Evolutionary conservation across 2,113 vertebrate genomes (phyloP).

Genomic region (Brachyistius frenatus): DNA sequence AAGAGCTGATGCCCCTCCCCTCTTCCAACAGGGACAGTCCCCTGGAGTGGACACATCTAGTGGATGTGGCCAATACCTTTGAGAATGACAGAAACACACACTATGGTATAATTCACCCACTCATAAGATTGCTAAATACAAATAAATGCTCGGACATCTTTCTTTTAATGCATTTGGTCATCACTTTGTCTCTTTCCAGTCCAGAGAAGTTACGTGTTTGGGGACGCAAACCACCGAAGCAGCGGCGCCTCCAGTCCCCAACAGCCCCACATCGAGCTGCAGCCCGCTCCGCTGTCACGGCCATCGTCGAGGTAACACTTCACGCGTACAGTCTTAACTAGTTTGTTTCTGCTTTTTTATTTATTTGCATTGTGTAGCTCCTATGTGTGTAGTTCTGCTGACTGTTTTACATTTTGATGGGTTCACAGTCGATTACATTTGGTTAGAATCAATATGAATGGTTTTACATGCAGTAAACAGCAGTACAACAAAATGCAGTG

Average conservation of each 20-base stretch:
- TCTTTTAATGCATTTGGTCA: neutral
- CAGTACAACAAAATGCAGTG: too few relatives aligned
- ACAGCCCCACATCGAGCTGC: constrained; percentile 89
- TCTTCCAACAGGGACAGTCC: constrained; percentile 86
- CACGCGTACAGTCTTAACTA: too few relatives aligned
- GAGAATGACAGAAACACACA: constrained; percentile 88
- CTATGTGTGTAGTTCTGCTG: too few relatives aligned
- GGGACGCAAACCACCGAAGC: constrained; percentile 92
- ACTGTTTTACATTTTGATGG: neutral
- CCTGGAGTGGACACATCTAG: constrained; percentile 96
- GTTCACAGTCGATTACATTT: neutral
- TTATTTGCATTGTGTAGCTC: neutral
- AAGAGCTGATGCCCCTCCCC: constrained; percentile 96
- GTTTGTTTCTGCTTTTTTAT: neutral
- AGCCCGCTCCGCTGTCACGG: constrained; percentile 87
- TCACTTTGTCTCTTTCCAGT: constrained; percentile 77
- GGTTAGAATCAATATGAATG: neutral
- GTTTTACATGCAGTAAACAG: neutral
- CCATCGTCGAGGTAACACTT: constrained; percentile 88
- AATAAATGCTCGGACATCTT: neutral
- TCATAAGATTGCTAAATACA: neutral
- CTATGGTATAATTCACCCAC: constrained; percentile 58
- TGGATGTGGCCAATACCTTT: constrained; percentile 97
- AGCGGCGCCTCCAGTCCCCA: constrained; percentile 90
- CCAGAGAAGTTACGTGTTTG: constrained; percentile 94